Evolutionary conservation across 2,113 vertebrate species (phyloP), one percentile per base, ranked within the genome.

Genomic region (Grantiella picta): DNA sequence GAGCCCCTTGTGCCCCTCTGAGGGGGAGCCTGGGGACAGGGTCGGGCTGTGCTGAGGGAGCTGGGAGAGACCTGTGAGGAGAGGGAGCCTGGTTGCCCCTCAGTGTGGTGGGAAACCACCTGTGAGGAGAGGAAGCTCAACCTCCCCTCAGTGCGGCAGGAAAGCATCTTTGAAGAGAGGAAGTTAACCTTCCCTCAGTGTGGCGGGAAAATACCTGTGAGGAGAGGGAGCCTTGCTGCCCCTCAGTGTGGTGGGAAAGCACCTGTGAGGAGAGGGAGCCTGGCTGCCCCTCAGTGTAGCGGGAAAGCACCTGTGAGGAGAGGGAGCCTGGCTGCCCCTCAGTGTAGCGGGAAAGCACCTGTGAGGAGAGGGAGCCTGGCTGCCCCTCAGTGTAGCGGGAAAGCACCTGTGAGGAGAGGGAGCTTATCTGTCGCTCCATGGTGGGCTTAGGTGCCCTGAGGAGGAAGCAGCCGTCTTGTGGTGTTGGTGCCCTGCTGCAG

Each of bases 171-270:
- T 22, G 75, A 16, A 33, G 50, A 7, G 17, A 33, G 25, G 21
- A 40, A 28, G 25, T 23, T 10, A 15, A 7, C 14, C 28, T 7
- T 38, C 19, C 15, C 49, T 68, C 14, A 3, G 25, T 12, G 25
- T 6, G 16, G 2, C 17, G 49, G 10, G 29, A 53, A 0, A 17
- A n/a, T 3, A 1, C 12, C 29, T 16, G 59, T 8, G 72, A 6
- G 19, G 33, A 7, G 20, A 10, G 11, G 20, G n/a, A 60, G 56
- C 44, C 15, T 4, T n/a, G 56, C n/a, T 31, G 27, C 36, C 42
- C 14, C 47, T 52, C 35, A 5, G 35, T 7, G n/a, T 44, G 42
- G 42, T 7, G 17, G 42, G 42, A 42, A 42, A 12, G 25, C 10
- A 2, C 10, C 47, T 9, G 47, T 36, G 45, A 6, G 66, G 35